Evolutionary conservation across 2,113 vertebrate species (phyloP), one percentile per base, ranked within the genome.

Genomic region (Redunca redunca): DNA sequence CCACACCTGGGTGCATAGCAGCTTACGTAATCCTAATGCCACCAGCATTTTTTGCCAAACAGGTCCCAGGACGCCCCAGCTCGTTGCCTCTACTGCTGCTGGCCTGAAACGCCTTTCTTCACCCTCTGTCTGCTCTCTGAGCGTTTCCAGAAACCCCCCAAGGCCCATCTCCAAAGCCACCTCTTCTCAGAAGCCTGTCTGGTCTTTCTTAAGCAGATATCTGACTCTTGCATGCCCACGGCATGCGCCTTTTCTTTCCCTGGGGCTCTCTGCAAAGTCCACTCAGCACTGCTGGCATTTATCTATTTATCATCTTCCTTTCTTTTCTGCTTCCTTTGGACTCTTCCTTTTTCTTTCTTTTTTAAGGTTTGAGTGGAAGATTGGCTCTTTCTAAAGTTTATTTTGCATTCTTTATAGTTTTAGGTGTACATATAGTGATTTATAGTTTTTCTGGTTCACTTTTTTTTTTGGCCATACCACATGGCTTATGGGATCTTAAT

Each of bases 41-140:
- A 91, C 83, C 6, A 46, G 80, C 23, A 14, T 10, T 40, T 30
- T 78, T 36, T 83, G 94, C 50, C 71, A 19, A 67, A 90, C 83
- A 96, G 90, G 95, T 16, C 71, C 90, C 90, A 40, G 78, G 95
- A 90, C 33, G 97, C 60, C 90, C 52, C 13, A 48, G 33, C 88
- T 77, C 5, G 12, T 30, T 57, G 48, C 78, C 53, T 89, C 67
- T 43, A 83, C 36, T 50, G 60, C 55, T 43, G 78, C 15, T 19
- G 46, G 55, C 52, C 94, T 33, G 28, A 77, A 52, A 28, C 4
- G 48, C n/a, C 58, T 19, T n/a, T 60, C 57, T 40, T 52, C 6
- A 36, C 46, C 33, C 43, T 36, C 46, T 13, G 26, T 36, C 46
- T 13, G 26, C 80, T 62, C 58, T 52, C 85, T 4, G 43, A 67